Evolutionary conservation across 1,140 invertebrate genomes (phyloP).

Genomic region (Neodiprion fabricii): DNA sequence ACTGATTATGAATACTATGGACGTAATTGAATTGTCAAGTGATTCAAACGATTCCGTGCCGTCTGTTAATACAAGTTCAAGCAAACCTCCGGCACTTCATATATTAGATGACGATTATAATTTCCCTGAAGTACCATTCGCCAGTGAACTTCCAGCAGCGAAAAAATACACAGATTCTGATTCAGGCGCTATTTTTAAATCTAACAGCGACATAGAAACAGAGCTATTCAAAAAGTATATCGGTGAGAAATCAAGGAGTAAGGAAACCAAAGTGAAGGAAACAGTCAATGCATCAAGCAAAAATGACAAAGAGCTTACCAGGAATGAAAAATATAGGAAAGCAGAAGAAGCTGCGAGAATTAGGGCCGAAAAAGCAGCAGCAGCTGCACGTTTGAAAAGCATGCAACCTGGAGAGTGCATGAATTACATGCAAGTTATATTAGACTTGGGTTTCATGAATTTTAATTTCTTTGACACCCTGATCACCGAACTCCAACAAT

Average conservation of each 20-base stretch:
- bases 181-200: background rate
- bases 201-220: background rate
- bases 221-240: background rate
- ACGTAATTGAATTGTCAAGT: background rate
- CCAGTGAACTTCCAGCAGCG: background rate
- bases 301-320: slow-evolving; percentile 20
- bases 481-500: slow-evolving; percentile 35
- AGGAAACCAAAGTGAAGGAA: background rate
- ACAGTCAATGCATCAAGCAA: background rate
- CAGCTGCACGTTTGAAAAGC: slow-evolving; percentile 40
- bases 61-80: too few relatives aligned
- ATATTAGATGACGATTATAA: background rate
- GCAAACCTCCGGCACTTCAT: background rate
- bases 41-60: background rate
- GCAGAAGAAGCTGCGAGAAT: slow-evolving; percentile 44
- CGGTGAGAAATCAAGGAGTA: background rate
- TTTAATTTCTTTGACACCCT: slow-evolving; percentile 44
- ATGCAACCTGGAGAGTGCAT: slow-evolving; percentile 65
- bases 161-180: background rate
- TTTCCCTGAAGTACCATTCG: background rate
- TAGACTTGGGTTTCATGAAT: slow-evolving; percentile 56
- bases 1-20: background rate
- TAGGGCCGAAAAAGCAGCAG: slow-evolving; percentile 49
- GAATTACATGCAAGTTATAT: slow-evolving; percentile 58
- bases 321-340: slow-evolving; percentile 36